A percentile compares a stretch with the other conserved stretches of the same genome.
Conservation (phyloP, 2,113 vertebrate species). For the Corythornis vintsioides region DNA sequence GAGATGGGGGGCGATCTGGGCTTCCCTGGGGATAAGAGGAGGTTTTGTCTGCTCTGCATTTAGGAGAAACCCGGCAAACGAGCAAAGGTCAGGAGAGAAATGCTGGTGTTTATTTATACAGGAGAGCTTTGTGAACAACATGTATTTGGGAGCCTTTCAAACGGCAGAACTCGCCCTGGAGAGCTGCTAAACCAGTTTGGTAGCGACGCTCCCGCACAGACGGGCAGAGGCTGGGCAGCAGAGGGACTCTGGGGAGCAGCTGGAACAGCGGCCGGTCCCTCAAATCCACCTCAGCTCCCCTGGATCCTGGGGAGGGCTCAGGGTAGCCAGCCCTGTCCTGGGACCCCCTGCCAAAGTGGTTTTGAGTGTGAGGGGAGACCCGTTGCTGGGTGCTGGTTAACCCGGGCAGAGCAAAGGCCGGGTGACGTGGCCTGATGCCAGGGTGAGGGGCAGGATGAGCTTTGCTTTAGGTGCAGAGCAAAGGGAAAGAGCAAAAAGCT, state of each 20-base stretch:
- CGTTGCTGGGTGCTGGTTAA: not conserved
- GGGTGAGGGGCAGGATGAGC: not conserved
- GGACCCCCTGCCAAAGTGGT: not conserved
- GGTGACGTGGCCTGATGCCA: fast-evolving
- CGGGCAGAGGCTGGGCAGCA: not conserved
- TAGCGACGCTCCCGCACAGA: not conserved
- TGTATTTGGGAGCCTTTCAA: conserved; percentile 61
- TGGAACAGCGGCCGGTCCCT: not conserved
- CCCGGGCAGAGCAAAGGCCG: not conserved
- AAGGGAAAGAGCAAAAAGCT: not conserved
- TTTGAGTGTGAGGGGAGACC: fast-evolving
- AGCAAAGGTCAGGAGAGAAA: conserved; percentile 72
- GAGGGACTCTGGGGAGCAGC: not conserved
- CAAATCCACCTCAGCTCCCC: not conserved
- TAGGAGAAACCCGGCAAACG: conserved; percentile 62
- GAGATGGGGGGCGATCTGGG: fast-evolving
- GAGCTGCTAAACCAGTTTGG: conserved; percentile 72
- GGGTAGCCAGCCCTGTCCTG: not conserved
- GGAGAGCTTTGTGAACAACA: conserved; percentile 38
- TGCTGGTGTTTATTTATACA: conserved; percentile 65
- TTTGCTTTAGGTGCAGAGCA: not conserved
- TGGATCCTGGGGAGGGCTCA: fast-evolving
- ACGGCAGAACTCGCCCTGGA: conserved; percentile 6
- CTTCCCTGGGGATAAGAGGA: not conserved
- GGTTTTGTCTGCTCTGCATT: conserved; percentile 46